Evolutionary conservation across 2,113 vertebrate genomes (phyloP).

Genomic region (Labeo rohita): DNA sequence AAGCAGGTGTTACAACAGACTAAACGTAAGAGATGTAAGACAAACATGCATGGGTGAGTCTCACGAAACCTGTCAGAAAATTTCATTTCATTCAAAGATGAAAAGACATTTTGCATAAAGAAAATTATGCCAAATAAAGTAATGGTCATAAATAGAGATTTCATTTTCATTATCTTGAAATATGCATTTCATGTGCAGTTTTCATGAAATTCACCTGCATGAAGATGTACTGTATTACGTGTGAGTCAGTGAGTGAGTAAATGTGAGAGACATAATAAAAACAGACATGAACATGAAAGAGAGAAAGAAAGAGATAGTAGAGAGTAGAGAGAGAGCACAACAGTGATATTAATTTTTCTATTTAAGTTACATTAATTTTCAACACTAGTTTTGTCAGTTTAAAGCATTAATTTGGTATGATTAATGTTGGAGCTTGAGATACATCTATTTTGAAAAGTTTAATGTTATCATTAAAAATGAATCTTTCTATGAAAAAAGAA

Average conservation of each 20-base stretch:
- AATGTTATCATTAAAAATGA: not conserved
- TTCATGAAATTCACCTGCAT: not conserved
- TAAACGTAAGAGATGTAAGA: not conserved
- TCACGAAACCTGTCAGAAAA: not conserved
- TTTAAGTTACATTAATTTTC: not conserved
- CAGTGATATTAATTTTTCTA: not conserved
- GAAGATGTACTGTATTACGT: not conserved
- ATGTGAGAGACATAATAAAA: not conserved
- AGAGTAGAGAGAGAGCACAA: not conserved
- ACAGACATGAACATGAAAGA: not conserved
- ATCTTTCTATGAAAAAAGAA: not conserved
- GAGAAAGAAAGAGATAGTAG: not conserved
- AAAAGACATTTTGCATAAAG: not conserved
- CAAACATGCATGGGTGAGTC: not conserved
- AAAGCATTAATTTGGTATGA: not conserved
- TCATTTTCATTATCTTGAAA: not conserved
- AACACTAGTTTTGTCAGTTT: too few relatives aligned
- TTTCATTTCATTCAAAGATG: not conserved
- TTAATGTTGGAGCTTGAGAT: not conserved
- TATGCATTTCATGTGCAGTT: not conserved
- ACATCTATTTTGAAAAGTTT: not conserved
- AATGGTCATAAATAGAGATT: not conserved
- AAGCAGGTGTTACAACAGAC: not conserved
- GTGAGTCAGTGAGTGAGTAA: constrained; percentile 22
- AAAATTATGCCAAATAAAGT: not conserved